Evolutionary conservation across 2,797 vertebrate species (phyloP).

Genomic region (Ceryle rudis): DNA sequence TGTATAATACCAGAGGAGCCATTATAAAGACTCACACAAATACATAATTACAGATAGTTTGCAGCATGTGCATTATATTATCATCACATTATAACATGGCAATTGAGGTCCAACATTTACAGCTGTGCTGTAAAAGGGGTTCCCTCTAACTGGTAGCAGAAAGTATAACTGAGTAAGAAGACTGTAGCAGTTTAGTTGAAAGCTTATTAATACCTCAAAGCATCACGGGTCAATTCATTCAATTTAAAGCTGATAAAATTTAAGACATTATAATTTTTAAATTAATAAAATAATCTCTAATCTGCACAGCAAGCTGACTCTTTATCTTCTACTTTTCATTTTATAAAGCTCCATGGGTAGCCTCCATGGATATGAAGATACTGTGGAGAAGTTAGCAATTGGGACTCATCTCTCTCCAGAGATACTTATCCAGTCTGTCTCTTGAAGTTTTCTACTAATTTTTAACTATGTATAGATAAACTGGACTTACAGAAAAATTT

Average conservation of each 20-base stretch:
- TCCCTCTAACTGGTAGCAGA: background rate
- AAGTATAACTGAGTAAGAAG: background rate
- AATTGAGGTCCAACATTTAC: background rate
- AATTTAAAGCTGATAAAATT: conserved; percentile 52
- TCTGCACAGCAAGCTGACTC: conserved; percentile 4
- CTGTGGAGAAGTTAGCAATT: background rate
- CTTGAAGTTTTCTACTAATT: background rate
- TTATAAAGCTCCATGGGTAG: background rate
- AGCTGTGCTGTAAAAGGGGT: background rate
- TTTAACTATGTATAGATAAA: background rate
- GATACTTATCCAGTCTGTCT: conserved; percentile 29
- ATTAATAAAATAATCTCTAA: conserved; percentile 66
- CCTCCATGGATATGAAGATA: background rate
- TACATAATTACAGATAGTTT: conserved; percentile 22
- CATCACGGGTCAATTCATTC: conserved; percentile 3
- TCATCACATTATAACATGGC: background rate
- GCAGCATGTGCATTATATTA: conserved; percentile 4
- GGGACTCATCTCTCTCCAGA: background rate
- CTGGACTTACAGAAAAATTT: background rate
- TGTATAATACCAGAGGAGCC: background rate
- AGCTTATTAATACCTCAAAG: conserved; percentile 58
- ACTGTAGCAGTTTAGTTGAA: conserved; percentile 27
- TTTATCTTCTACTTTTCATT: conserved; percentile 47
- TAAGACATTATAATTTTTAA: conserved; percentile 57
- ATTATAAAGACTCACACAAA: background rate